Conservation (phyloP, 1,140 invertebrate species). For the Glomeris maerens region DNA sequence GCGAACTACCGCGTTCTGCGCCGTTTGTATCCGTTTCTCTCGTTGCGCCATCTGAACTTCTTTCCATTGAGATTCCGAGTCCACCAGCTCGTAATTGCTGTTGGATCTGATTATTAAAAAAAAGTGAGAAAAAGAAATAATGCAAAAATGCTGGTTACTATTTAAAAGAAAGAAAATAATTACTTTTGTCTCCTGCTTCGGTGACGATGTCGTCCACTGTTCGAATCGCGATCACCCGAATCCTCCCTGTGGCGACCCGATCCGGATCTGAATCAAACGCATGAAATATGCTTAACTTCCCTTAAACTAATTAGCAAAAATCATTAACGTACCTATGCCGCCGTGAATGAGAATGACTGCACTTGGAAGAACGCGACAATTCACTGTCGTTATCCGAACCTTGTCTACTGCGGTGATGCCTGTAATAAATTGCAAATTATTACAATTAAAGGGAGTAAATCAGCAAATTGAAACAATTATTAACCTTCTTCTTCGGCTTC, state of each 20-base stretch:
- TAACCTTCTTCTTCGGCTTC: constrained; percentile 21
- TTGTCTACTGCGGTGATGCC: constrained; percentile 53
- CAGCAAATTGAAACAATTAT: constrained; percentile 12
- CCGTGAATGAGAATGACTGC: constrained; percentile 53
- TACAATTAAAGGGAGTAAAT: constrained; percentile 10
- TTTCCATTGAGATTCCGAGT: constrained; percentile 71
- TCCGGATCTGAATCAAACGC: not conserved
- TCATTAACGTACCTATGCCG: constrained; percentile 37
- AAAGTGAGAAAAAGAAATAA: not conserved
- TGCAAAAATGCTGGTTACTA: too few relatives aligned
- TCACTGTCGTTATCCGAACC: constrained; percentile 79
- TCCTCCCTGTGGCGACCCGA: not conserved
- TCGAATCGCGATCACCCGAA: not conserved
- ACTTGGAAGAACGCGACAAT: constrained; percentile 59
- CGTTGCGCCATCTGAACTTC: constrained; percentile 61
- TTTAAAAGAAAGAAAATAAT: too few relatives aligned
- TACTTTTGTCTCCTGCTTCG: constrained; percentile 19
- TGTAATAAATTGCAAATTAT: constrained; percentile 25
- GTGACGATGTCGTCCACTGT: constrained; percentile 15
- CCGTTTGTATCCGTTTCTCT: constrained; percentile 36
- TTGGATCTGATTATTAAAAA: constrained; percentile 21
- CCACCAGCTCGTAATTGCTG: constrained; percentile 50
- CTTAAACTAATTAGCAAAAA: not conserved
- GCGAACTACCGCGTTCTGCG: constrained; percentile 20
- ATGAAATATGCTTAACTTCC: not conserved